Evolutionary conservation across 2,113 vertebrate genomes (phyloP).

Genomic region (Mus pahari): DNA sequence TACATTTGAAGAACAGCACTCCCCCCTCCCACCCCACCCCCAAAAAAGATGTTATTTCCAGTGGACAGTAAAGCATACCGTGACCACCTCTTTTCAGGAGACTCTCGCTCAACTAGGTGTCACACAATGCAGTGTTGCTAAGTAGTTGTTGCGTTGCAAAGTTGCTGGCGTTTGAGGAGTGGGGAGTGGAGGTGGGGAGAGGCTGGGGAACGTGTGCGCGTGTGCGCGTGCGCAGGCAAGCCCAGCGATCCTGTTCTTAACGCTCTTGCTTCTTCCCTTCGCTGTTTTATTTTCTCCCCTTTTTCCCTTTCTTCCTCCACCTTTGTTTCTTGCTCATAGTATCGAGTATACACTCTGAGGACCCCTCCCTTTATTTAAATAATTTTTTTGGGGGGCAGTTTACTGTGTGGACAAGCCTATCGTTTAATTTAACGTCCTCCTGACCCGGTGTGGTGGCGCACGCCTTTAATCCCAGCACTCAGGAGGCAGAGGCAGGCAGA

Average conservation of each 20-base stretch:
- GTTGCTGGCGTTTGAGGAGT: no score
- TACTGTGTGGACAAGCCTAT: not conserved
- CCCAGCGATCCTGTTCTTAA: accelerated
- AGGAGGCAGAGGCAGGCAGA: not conserved
- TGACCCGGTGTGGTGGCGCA: not conserved
- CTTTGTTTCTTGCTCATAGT: not conserved
- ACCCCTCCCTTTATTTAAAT: not conserved
- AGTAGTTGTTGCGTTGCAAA: no score
- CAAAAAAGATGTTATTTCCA: not conserved
- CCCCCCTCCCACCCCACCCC: no score
- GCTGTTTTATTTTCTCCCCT: not conserved
- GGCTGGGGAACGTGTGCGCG: not conserved
- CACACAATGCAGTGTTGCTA: not conserved
- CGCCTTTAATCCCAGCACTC: not conserved
- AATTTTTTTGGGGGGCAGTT: not conserved
- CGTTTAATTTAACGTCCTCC: not conserved
- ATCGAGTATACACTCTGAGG: not conserved
- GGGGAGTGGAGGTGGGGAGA: no score
- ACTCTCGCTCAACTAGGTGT: not conserved
- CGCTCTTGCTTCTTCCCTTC: not conserved
- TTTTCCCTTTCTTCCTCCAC: not conserved
- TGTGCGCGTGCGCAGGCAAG: accelerated
- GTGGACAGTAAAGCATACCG: accelerated
- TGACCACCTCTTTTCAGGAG: not conserved
- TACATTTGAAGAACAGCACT: not conserved